Conservation (phyloP, 2,113 vertebrate genomes). For the rabbit (Oryctolagus cuniculus) region mOryCun1.1 NC_091436.1:130611501-130612000, state of each 20-base stretch:
- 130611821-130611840: neutral
- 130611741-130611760: neutral
- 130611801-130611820: neutral
- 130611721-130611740: too few relatives aligned
- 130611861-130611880: neutral
- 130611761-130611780: neutral
- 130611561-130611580: neutral
- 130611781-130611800: neutral
- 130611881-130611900: neutral
- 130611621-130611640: neutral
- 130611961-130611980: neutral
- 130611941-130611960: neutral
- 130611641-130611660: neutral
- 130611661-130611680: neutral
- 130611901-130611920: too few relatives aligned
- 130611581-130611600: accelerated
- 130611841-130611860: neutral
- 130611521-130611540: neutral
- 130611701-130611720: neutral
- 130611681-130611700: neutral
- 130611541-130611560: neutral
- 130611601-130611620: too few relatives aligned
- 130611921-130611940: neutral
- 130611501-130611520: too few relatives aligned
- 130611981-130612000: neutral